A percentile compares a stretch with the other conserved stretches of the same genome.
Conservation (phyloP, 2,888 invertebrate species). For the Orchestes rusci region DNA sequence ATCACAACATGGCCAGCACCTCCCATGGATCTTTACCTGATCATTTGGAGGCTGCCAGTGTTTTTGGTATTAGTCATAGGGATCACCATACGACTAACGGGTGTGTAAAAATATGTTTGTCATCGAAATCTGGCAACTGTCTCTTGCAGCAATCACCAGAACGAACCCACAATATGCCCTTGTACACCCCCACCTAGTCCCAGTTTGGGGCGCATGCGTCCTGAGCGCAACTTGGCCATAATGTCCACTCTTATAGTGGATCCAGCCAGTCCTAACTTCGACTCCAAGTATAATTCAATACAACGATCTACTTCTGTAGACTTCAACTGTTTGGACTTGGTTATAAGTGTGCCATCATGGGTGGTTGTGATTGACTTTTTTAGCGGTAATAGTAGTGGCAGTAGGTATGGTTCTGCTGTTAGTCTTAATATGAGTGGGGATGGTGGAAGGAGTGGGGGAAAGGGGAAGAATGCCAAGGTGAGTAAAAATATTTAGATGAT, state of each 20-base stretch:
- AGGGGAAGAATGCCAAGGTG: constrained; percentile 12
- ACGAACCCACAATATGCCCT: constrained; percentile 26
- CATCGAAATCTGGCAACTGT: no score
- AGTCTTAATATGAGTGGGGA: constrained; percentile 16
- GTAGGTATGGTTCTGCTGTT: constrained; percentile 14
- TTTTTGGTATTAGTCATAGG: constrained; percentile 38
- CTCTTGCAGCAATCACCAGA: no score
- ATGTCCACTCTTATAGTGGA: constrained; percentile 63
- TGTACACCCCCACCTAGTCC: constrained; percentile 58
- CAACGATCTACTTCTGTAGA: constrained; percentile 67
- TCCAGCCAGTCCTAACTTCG: constrained; percentile 58
- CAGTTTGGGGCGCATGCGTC: constrained; percentile 44
- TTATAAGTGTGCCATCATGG: constrained; percentile 92
- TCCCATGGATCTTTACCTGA: constrained; percentile 52
- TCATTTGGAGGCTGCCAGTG: constrained; percentile 49
- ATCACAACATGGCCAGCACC: constrained; percentile 28
- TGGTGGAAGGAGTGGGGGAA: constrained; percentile 2
- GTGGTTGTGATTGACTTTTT: constrained; percentile 92
- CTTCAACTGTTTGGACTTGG: constrained; percentile 85
- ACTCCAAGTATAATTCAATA: constrained; percentile 55
- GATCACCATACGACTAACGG: constrained; percentile 4
- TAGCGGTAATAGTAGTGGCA: constrained; percentile 45
- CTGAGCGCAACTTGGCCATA: constrained; percentile 64
- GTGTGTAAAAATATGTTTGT: no score
- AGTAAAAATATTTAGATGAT: neutral